Evolutionary conservation across 2,888 invertebrate genomes (phyloP), one percentile per base, ranked within the genome.

Genomic region (Apantesis nais): DNA sequence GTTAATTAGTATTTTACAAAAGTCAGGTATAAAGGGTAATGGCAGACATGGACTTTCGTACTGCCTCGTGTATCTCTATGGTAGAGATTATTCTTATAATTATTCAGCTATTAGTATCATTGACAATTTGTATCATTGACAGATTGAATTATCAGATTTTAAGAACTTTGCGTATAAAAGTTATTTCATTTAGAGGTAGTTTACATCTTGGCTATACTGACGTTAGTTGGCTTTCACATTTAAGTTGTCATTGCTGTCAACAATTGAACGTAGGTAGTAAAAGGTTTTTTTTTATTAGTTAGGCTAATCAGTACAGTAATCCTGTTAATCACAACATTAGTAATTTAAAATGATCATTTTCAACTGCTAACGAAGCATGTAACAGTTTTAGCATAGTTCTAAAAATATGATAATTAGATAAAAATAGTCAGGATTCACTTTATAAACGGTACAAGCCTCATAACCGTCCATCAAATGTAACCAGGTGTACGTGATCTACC

Each of bases 11-110:
- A 39, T 65, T 48, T 63, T 48, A 65, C 48, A 60, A 48, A 65
- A 66, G 37, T 52, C 22, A 52, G 60, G 29, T 70, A 41, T 39
- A 65, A 61, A 70, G 64, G 58, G 22, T 52, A 52, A 52, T 52
- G 48, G 22, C 48, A 52, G 48, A n/a, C 48, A 52, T 22, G 48
- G 48, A 52, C 48, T 52, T 52, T 52, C 48, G 48, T 41, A 14
- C 41, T 1, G 1, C 48, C 48, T 1, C 9, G 48, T 22, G 5
- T 48, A 48, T 8, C 22, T 48, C 48, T n/a, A 9, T 48, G 48
- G 22, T 22, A 22, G 4, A 8, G 5, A 48, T 19, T 48, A 48
- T 44, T 44, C 1, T 48, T 48, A 5, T 1, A 22, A 22, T 48
- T 22, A 48, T 48, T 48, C 22, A 2, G 48, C 48, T 48, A 8